phyloP scores from a whole-genome alignment of 1,140 invertebrate genomes.

The Drosophila mayri region DNA sequence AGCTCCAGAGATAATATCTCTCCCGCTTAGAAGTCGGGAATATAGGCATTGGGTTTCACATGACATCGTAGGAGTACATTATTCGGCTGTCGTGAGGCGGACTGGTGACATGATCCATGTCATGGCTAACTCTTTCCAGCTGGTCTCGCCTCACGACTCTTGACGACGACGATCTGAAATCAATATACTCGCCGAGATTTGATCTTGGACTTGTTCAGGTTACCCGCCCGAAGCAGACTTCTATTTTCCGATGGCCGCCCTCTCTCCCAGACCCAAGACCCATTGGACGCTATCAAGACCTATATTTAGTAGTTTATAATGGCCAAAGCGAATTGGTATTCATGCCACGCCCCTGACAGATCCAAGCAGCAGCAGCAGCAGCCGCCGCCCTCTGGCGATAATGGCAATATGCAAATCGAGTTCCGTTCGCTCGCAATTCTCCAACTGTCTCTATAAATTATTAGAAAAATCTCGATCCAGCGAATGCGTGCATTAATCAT shows the following conservation, averaged over 20 bases:
- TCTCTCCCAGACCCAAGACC: conserved; percentile 2
- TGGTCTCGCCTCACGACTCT: conserved; percentile 42
- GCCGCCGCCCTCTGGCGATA: conserved; percentile 13
- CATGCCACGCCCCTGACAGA: conserved; percentile 30
- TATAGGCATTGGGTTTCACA: not conserved
- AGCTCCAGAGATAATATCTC: conserved; percentile 1
- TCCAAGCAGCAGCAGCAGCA: not conserved
- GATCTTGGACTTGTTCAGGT: conserved; percentile 42
- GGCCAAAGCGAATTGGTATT: conserved; percentile 28
- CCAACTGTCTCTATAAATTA: conserved; percentile 55
- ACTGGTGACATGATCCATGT: conserved; percentile 40
- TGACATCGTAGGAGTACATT: conserved; percentile 13
- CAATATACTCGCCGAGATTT: conserved; percentile 24
- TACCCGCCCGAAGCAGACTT: conserved; percentile 1
- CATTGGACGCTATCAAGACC: conserved; percentile 32
- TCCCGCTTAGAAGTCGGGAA: conserved; percentile 6
- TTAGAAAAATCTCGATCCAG: conserved; percentile 28
- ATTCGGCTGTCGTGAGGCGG: conserved; percentile 41
- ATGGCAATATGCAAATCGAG: conserved; percentile 48
- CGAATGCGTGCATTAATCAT: conserved; percentile 64
- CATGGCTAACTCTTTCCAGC: conserved; percentile 44
- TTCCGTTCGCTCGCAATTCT: conserved; percentile 50
- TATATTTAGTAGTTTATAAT: conserved; percentile 31
- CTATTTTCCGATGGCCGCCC: conserved; percentile 1
- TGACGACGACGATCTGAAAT: conserved; percentile 29